Evolutionary conservation across 2,113 vertebrate species (phyloP), one percentile per base, ranked within the genome.

Genomic region (Aramus guarauna): DNA sequence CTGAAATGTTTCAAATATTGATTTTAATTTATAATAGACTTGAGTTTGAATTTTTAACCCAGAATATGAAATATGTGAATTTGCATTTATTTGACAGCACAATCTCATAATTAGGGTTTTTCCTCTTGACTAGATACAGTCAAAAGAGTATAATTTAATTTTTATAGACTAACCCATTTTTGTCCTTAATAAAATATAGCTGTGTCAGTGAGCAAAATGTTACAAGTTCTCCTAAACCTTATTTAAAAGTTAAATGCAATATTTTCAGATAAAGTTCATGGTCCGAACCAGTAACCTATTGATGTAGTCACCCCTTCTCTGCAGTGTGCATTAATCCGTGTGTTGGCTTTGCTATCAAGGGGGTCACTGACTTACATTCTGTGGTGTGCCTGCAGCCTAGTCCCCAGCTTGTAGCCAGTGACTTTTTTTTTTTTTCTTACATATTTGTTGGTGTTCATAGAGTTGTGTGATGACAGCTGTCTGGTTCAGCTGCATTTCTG

Each of bases 1-100:
- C 39, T 60, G 64, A 91, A 97, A 92, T 87, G 67, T 97, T 96
- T 98, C 94, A 97, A 95, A 96, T 97, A 97, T 95, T 96, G 95
- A 97, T 98, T 98, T 97, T 97, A 94, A 96, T 97, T 97, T 94
- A 89, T 80, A 97, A 91, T 64, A 93, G 84, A 87, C 63, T 90
- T 69, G 30, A 84, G 74, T 84, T 92, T 94, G 93, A 96, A 92
- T 97, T 98, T 96, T 97, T 96, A 97, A 97, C 96, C 84, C 76
- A 89, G 78, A 81, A 59, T 95, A 94, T 97, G 96, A 97, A 97
- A 95, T 90, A 98, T 92, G 94, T 48, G 34, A 91, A 97, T 97
- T 97, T 98, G 87, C 97, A 98, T 98, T 97, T 97, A 92, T 97
- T 97, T 98, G 97, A 97, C 97, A 97, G 92, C 86, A 86, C 92